A percentile compares a stretch with the other conserved stretches of the same genome.
These are phyloP conservation scores for Porites evermanni DNA, from an alignment of 92 coral and sea anemone genomes.

Conservation along the genomic window DNA sequence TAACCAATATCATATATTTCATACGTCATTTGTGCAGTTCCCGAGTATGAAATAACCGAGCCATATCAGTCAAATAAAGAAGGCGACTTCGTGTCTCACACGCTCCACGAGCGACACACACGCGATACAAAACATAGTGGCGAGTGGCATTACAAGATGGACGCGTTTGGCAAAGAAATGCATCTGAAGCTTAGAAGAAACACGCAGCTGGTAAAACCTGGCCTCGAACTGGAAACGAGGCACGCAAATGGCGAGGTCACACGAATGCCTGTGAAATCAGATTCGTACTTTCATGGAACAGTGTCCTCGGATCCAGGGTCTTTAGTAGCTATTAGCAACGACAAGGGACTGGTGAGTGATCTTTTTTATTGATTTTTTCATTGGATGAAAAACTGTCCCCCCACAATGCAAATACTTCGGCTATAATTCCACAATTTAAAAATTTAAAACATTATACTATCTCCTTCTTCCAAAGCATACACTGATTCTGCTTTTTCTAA, in stretches of 20 bases:
- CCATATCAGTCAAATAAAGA: conserved; percentile 35
- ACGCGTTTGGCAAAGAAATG: conserved; percentile 41
- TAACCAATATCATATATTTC: not conserved
- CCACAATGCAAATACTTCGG: too few relatives aligned
- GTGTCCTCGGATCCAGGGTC: conserved; percentile 28
- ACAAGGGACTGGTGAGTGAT: conserved; percentile 35
- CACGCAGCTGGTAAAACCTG: conserved; percentile 31
- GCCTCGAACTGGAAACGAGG: conserved; percentile 29
- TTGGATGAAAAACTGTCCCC: too few relatives aligned
- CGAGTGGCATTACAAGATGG: conserved; percentile 20
- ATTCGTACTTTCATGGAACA: conserved; percentile 26
- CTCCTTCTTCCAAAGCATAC: too few relatives aligned
- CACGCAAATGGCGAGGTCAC: conserved; percentile 28
- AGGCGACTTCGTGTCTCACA: conserved; percentile 40
- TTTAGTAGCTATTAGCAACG: conserved; percentile 36
- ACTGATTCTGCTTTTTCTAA: too few relatives aligned
- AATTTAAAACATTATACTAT: too few relatives aligned
- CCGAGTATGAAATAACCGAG: conserved; percentile 25
- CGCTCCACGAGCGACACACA: conserved; percentile 25
- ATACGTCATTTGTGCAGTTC: conserved; percentile 12
- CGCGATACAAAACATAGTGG: not conserved
- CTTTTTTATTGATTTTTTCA: too few relatives aligned
- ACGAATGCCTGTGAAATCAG: conserved; percentile 5
- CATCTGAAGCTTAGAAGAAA: conserved; percentile 39
- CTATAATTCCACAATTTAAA: too few relatives aligned